Conservation (phyloP, 2,797 vertebrate genomes). For the Manis javanica region DNA sequence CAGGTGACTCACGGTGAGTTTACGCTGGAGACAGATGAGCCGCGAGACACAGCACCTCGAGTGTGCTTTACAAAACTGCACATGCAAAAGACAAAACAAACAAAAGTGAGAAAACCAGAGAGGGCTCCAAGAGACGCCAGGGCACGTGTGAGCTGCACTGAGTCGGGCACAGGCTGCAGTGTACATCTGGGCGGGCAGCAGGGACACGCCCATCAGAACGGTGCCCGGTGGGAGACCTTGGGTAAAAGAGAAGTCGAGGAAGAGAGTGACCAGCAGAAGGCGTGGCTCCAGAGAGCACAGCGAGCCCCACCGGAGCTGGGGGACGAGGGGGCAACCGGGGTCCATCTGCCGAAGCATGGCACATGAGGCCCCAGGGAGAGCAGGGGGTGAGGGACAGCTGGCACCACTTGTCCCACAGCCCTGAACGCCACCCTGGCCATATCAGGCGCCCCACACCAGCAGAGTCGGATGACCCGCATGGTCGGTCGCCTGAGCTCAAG, state of each 20-base stretch:
- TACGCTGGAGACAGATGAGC: conserved; percentile 97
- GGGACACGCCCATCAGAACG: conserved; percentile 61
- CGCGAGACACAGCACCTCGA: conserved; percentile 95
- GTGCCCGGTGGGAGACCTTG: conserved; percentile 58
- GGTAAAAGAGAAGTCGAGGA: conserved; percentile 51
- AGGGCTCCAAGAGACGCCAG: conserved; percentile 82
- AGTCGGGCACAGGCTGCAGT: conserved; percentile 37
- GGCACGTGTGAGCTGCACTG: conserved; percentile 15
- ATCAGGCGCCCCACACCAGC: not conserved
- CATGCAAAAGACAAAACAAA: conserved; percentile 94
- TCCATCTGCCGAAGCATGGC: not conserved
- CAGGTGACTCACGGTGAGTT: conserved; percentile 98
- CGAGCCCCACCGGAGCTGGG: not conserved
- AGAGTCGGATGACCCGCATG: accelerated
- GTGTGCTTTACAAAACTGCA: conserved; percentile 99
- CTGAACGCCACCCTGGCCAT: not conserved
- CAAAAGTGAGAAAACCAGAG: conserved; percentile 89
- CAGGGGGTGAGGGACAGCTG: not conserved
- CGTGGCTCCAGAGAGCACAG: not conserved
- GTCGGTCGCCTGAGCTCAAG: not conserved
- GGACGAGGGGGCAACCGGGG: not conserved
- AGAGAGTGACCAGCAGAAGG: not conserved
- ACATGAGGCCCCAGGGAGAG: not conserved
- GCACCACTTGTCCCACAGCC: not conserved
- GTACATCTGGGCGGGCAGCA: conserved; percentile 70